Evolutionary conservation across 2,113 vertebrate species (phyloP).

Genomic region (Heterotis niloticus): DNA sequence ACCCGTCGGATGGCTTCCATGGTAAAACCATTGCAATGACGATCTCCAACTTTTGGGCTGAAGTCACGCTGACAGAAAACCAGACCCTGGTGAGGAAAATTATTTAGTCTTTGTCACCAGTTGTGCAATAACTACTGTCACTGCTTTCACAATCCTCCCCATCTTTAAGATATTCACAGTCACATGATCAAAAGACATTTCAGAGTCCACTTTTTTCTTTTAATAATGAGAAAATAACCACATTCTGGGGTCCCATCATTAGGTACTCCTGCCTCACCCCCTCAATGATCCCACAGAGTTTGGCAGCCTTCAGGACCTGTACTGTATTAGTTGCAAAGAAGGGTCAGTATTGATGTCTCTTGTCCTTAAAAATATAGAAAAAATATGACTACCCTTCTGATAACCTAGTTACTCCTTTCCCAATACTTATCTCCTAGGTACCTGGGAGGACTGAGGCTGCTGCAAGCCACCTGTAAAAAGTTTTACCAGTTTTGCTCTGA

Average conservation of each 20-base stretch:
- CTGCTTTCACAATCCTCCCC: background rate
- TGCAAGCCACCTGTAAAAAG: constrained; percentile 78
- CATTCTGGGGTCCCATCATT: background rate
- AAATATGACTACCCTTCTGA: no score
- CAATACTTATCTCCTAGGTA: constrained; percentile 53
- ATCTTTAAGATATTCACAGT: background rate
- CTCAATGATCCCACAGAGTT: constrained; percentile 78
- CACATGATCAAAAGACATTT: background rate
- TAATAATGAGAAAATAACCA: no score
- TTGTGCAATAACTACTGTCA: background rate
- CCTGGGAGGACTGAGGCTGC: constrained; percentile 69
- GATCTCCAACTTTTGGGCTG: constrained; percentile 77
- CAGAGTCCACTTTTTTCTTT: background rate
- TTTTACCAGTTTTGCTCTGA: constrained; percentile 78
- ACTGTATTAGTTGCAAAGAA: constrained; percentile 75
- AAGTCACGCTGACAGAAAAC: constrained; percentile 70
- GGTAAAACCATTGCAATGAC: constrained; percentile 78
- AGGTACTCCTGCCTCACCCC: constrained; percentile 72
- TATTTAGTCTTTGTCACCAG: background rate
- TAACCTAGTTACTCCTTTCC: background rate
- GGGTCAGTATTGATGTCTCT: constrained; percentile 48
- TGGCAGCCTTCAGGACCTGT: constrained; percentile 73
- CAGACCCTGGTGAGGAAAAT: constrained; percentile 61
- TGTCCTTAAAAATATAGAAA: background rate
- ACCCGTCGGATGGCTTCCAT: constrained; percentile 75